Evolutionary conservation across 2,113 vertebrate species (phyloP).

Genomic region (Lamprologus tigripictilis): DNA sequence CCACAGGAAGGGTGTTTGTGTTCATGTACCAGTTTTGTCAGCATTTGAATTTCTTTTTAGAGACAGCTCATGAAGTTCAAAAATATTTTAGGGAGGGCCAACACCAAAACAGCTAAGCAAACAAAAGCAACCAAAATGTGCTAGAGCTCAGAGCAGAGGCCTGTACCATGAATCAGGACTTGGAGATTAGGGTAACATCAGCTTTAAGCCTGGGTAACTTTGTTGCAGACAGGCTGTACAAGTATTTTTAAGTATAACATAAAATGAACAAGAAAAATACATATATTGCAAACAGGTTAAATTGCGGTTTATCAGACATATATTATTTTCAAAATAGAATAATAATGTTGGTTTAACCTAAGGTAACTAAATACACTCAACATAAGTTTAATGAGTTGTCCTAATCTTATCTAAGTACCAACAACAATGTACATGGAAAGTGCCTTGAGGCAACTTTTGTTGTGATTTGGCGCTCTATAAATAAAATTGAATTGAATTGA

Average conservation of each 20-base stretch:
- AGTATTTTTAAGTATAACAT: accelerated
- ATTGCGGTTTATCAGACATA: neutral
- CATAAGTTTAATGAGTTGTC: neutral
- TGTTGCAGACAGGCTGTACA: neutral
- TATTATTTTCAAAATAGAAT: neutral
- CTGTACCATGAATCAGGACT: neutral
- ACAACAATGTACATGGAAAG: neutral
- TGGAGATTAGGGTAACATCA: neutral
- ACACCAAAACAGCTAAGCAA: neutral
- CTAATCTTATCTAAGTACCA: accelerated
- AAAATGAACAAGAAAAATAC: neutral
- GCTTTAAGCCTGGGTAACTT: neutral
- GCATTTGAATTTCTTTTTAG: neutral
- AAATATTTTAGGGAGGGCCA: neutral
- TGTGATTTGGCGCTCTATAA: neutral
- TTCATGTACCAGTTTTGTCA: neutral
- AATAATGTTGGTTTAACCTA: neutral
- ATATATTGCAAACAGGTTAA: neutral
- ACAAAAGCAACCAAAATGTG: neutral
- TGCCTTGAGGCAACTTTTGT: neutral
- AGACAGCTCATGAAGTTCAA: neutral
- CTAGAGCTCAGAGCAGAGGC: neutral
- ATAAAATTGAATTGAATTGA: neutral
- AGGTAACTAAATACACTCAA: neutral
- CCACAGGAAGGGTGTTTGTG: neutral